Evolutionary conservation across 2,888 invertebrate species (phyloP), one percentile per base, ranked within the genome.

Genomic region (Brassicogethes aeneus): DNA sequence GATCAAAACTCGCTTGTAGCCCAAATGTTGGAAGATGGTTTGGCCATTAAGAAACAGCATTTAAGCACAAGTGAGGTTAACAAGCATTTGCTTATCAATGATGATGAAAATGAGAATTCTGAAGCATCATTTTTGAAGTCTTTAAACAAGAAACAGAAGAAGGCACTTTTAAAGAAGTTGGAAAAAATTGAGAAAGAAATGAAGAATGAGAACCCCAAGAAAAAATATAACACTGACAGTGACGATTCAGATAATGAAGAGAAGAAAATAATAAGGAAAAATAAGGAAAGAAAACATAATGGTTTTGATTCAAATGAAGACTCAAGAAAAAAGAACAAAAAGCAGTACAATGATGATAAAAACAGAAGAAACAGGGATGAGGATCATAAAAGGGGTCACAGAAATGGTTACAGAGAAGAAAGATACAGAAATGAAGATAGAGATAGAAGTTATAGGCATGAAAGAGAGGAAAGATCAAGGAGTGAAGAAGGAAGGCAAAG

Each of bases 11-110:
- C 80, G 7, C 64, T 95, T 39, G 85, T 93, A 62, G 85, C 85
- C 53, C 90, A 92, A 61, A 91, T 95, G 91, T 76, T 85, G 52
- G 91, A 93, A 57, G 90, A 90, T 64, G 95, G 95, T 1, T 72
- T 94, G 36, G 85, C 85, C 17, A 77, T 96, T 69, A 93, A 93
- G 65, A 83, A 85, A 59, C 79, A 80, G 12, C 82, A 82, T 16
- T 62, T 80, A 55, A 79, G 78, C 36, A 53, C 61, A 16, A 48
- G 57, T 13, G 58, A 68, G 47, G 52, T 60, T 69, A 65, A 82
- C 61, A 70, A 76, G 65, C 70, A 84, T 64, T 65, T 83, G 61
- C 57, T 79, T 50, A 72, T 82, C 62, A 69, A 75, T 55, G 70
- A 71, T 38, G 70, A 73, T 45, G 67, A 70, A 44, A 71, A 72